phyloP scores from a whole-genome alignment of 2,888 invertebrate species.

The Pterostichus madidus region DNA sequence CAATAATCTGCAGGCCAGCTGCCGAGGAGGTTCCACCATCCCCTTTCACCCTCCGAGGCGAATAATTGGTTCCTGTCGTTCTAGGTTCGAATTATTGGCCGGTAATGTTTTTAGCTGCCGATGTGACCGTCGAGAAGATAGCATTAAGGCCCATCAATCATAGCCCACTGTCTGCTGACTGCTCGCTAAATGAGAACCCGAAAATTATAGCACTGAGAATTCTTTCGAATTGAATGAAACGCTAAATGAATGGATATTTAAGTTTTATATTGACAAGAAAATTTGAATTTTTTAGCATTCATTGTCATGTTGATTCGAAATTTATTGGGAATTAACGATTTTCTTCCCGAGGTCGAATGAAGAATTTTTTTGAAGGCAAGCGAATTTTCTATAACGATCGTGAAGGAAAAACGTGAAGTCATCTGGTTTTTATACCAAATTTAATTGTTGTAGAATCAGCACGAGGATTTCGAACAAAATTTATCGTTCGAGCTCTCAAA shows the following conservation, averaged over 20 bases:
- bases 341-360: neutral
- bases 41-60: constrained; percentile 30
- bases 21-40: constrained; percentile 23
- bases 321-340: constrained; percentile 46
- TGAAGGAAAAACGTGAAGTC: constrained; percentile 49
- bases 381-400: constrained; percentile 12
- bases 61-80: constrained; percentile 54
- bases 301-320: constrained; percentile 45
- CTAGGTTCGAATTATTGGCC: constrained; percentile 58
- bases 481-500: constrained; percentile 14
- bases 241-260: constrained; percentile 43
- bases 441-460: constrained; percentile 47
- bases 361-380: neutral
- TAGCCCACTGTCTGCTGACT: constrained; percentile 23
- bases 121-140: constrained; percentile 28
- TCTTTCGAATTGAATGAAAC: constrained; percentile 4
- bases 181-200: neutral
- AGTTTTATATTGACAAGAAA: constrained; percentile 52
- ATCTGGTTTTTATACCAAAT: constrained; percentile 48
- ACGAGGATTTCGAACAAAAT: constrained; percentile 25
- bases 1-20: constrained; percentile 62
- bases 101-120: constrained; percentile 48
- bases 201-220: neutral
- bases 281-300: constrained; percentile 41
- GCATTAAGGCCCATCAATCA: constrained; percentile 64